Conservation (phyloP, 2,113 vertebrate genomes). For the Notechis scutatus region DNA sequence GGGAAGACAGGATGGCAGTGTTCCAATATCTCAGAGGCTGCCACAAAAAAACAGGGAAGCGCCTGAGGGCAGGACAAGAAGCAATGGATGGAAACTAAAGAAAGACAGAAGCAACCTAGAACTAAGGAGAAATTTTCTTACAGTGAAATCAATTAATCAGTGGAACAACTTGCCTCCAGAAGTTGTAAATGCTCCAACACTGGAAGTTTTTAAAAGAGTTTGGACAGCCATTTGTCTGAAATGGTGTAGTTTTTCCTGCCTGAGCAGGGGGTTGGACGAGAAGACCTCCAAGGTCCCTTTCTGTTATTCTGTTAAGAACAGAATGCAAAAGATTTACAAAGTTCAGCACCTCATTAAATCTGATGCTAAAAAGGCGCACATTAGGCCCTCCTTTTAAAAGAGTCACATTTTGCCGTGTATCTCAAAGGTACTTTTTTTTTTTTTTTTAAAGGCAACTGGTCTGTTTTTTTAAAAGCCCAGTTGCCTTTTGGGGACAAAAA, state of each 20-base stretch:
- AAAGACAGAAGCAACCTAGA: not conserved
- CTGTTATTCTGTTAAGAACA: not conserved
- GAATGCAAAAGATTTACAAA: not conserved
- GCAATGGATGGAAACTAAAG: not conserved
- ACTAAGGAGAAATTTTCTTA: not conserved
- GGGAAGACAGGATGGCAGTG: too few species aligned
- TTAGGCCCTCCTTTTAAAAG: too few species aligned
- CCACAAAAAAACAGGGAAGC: not conserved
- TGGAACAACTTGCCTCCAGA: not conserved
- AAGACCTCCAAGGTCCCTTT: not conserved
- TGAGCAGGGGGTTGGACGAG: not conserved
- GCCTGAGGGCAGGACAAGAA: not conserved
- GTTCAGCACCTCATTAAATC: not conserved
- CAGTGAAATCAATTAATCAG: not conserved
- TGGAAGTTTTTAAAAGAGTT: not conserved
- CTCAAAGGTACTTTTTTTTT: too few species aligned
- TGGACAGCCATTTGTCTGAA: not conserved
- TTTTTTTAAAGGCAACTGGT: too few species aligned
- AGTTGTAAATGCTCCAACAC: not conserved
- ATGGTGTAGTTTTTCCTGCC: not conserved
- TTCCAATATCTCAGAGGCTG: not conserved
- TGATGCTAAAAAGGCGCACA: not conserved
- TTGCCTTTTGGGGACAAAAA: too few species aligned
- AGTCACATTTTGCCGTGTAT: too few species aligned
- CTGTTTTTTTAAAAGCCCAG: too few species aligned